Percentiles rank a stretch among this genome's conserved stretches.
Conservation (phyloP, 2,797 vertebrate genomes). For the Gymnocypris eckloni region DNA sequence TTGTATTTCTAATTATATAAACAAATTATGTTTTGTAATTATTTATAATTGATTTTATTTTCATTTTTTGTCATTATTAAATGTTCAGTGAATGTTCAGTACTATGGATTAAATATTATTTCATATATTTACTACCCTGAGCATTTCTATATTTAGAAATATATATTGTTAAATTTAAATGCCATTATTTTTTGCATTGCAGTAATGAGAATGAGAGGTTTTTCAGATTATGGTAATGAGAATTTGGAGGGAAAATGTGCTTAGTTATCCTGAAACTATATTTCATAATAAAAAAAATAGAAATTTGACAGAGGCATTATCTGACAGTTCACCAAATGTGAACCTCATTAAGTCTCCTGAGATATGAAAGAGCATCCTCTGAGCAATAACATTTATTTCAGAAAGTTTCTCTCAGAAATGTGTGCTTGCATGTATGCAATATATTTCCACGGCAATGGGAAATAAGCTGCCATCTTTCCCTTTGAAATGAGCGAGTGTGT, state of each 20-base stretch:
- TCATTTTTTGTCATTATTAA: neutral
- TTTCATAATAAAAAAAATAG: neutral
- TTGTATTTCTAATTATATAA: neutral
- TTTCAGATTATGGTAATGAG: neutral
- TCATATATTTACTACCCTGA: neutral
- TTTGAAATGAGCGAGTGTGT: constrained; percentile 40
- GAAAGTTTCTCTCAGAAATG: constrained; percentile 21
- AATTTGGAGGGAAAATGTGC: neutral
- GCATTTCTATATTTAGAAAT: neutral
- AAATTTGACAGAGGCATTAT: neutral
- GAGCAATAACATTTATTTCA: neutral
- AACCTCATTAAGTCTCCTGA: constrained; percentile 14
- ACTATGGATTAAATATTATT: neutral
- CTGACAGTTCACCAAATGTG: constrained; percentile 1
- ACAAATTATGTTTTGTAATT: neutral
- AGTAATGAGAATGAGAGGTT: neutral
- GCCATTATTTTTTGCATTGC: neutral
- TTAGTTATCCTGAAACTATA: constrained; percentile 15
- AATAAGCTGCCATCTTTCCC: constrained; percentile 22
- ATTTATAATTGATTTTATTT: neutral
- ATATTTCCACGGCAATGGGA: constrained; percentile 17
- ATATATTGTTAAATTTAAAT: neutral
- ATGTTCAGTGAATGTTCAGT: neutral
- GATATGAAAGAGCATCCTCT: constrained; percentile 16
- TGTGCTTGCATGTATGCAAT: neutral